Conservation (phyloP, 2,797 vertebrate genomes). For the Cygnus olor region DNA sequence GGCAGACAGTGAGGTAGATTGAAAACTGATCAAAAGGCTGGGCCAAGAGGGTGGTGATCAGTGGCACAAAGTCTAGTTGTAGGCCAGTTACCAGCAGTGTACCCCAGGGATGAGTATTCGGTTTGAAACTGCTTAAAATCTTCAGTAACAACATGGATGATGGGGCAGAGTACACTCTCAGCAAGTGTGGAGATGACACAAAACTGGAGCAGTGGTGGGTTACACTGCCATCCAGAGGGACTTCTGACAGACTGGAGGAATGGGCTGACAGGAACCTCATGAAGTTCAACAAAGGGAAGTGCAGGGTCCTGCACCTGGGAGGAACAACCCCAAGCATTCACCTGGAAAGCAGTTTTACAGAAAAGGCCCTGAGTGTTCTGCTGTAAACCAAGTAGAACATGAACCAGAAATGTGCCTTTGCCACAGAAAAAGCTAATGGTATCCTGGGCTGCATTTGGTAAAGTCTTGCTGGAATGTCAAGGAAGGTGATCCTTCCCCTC, state of each 20-base stretch:
- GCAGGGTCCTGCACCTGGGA: background rate
- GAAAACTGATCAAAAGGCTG: background rate
- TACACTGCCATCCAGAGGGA: background rate
- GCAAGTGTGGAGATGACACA: background rate
- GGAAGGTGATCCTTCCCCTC: background rate
- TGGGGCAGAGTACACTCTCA: background rate
- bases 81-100: background rate
- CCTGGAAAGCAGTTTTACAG: background rate
- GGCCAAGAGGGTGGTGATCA: background rate
- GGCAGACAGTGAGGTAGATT: background rate
- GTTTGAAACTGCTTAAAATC: background rate
- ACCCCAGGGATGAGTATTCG: fast-evolving
- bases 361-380: fast-evolving
- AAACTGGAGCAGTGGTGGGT: background rate
- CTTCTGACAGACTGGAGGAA: background rate
- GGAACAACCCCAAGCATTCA: background rate
- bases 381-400: background rate
- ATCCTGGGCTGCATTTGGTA: background rate
- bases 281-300: background rate
- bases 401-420: background rate
- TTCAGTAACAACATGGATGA: background rate
- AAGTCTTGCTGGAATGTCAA: fast-evolving
- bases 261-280: background rate
- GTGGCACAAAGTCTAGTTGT: background rate
- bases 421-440: background rate